Base-by-base conservation (phyloP, 2,888 invertebrate species). In the Schrankia costaestrigalis region DNA sequence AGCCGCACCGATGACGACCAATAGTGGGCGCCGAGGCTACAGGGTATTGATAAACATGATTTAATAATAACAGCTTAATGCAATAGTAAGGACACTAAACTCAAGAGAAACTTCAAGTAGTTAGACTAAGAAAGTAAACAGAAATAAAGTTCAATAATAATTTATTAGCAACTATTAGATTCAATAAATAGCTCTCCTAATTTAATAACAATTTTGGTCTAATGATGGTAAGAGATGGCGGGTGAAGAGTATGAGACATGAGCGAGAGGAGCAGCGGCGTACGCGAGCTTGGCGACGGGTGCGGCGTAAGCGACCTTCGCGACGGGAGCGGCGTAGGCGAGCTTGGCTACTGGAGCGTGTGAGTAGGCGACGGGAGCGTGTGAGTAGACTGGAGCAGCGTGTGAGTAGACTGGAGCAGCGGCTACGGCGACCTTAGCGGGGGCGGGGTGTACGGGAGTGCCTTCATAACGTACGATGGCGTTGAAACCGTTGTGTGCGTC, bases 401-500 rank as follows among this genome's bases (percentile, higher is more conserved):
- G 78, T 1, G 80, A 62, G 71, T 63, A 82, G 42, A 63, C 45
- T 11, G 66, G 69, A 18, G 66, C 60, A 5, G 61, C 60, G 46
- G 63, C n/a, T n/a, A n/a, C 51, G 18, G 48, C 48, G 21, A 46
- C 0, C 21, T 49, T 50, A 15, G 50, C 31, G 28, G 41, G 29
- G 1, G 61, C 62, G 42, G 61, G 35, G 11, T 49, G 26, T 10
- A 56, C 50, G 14, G 83, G 75, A 24, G 75, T 65, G 6, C 86
- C 84, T 46, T 88, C 86, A 56, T 86, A 85, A 23, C 81, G 76
- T 9, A 88, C 88, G 35, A 68, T 54, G 15, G 88, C 87, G 67
- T 82, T 86, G 73, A 88, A 88, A 21, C 88, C 88, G 57, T 79
- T 59, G 34, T 63, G 73, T 30, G 74, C 71, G 61, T 86, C 86